Percentiles rank a stretch among this genome's conserved stretches.
Conservation (phyloP, 2,797 vertebrate species). For the Peromyscus melanophrys region DNA sequence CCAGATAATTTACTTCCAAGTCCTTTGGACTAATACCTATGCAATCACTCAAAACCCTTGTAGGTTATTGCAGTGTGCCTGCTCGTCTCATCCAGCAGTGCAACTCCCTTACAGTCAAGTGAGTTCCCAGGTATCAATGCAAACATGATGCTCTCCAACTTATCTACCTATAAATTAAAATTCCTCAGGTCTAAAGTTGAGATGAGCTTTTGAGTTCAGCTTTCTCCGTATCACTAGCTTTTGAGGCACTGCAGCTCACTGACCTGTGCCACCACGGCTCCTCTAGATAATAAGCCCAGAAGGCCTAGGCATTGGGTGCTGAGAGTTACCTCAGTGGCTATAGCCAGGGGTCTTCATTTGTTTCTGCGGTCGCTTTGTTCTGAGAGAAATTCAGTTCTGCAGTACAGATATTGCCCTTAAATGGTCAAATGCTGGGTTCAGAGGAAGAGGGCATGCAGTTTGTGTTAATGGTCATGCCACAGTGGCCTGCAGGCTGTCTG, state of each 20-base stretch:
- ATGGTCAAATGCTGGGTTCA: not conserved
- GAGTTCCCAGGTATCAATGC: not conserved
- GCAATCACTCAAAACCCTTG: not conserved
- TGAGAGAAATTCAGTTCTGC: not conserved
- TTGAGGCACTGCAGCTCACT: not conserved
- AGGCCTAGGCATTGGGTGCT: not conserved
- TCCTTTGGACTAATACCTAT: not conserved
- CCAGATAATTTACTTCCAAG: not conserved
- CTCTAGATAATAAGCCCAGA: not conserved
- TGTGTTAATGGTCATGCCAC: not conserved
- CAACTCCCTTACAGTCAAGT: not conserved
- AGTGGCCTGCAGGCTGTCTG: not conserved
- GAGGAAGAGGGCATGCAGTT: not conserved
- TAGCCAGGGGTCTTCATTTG: not conserved
- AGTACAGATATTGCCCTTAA: not conserved
- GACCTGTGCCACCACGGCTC: not conserved
- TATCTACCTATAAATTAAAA: constrained; percentile 25
- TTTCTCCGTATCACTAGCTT: constrained; percentile 10
- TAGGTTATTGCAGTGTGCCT: not conserved
- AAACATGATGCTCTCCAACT: not conserved
- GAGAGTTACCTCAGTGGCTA: not conserved
- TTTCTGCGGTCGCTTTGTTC: not conserved
- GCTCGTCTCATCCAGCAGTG: not conserved
- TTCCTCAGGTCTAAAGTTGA: not conserved
- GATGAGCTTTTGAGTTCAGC: not conserved